A percentile compares a stretch with the other conserved stretches of the same genome.
phyloP scores from a whole-genome alignment of 2,888 invertebrate species.

The Herminia tarsipennalis region DNA sequence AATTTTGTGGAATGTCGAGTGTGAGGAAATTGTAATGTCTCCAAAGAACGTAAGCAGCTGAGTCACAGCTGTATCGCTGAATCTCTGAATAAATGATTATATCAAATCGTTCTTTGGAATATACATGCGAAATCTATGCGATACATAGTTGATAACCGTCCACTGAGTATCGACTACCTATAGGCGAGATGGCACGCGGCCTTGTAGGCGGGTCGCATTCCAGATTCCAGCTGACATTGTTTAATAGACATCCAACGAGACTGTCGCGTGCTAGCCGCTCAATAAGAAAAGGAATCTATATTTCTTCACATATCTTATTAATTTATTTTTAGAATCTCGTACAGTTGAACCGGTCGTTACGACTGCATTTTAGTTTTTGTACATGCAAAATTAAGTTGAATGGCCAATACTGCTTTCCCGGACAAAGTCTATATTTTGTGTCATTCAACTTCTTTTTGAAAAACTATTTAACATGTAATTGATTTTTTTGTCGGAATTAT shows the following conservation, averaged over 20 bases:
- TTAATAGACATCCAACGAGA: conserved; percentile 52
- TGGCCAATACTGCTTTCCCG: too few species aligned
- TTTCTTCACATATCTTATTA: conserved; percentile 21
- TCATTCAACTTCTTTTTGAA: conserved; percentile 30
- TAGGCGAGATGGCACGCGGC: conserved; percentile 65
- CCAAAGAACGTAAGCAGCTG: not conserved
- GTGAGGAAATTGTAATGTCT: not conserved
- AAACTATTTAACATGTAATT: conserved; percentile 18
- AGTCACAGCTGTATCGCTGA: not conserved
- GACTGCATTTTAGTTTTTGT: conserved; percentile 20
- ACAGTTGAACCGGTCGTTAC: conserved; percentile 21
- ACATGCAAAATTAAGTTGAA: too few species aligned
- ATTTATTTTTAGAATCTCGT: conserved; percentile 32
- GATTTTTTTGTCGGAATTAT: conserved; percentile 23
- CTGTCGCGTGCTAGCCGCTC: conserved; percentile 45
- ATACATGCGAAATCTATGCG: conserved; percentile 31
- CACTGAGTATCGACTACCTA: conserved; percentile 48
- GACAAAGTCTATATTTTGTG: conserved; percentile 13
- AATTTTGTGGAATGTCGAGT: not conserved
- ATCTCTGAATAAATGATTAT: not conserved
- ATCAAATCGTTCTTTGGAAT: conserved; percentile 1
- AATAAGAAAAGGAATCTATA: conserved; percentile 42
- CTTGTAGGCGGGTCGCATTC: conserved; percentile 83
- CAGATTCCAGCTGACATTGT: conserved; percentile 79
- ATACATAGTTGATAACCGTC: conserved; percentile 39